phyloP scores from a whole-genome alignment of 2,888 invertebrate species.

The Pollenia griseotomentosa region DNA sequence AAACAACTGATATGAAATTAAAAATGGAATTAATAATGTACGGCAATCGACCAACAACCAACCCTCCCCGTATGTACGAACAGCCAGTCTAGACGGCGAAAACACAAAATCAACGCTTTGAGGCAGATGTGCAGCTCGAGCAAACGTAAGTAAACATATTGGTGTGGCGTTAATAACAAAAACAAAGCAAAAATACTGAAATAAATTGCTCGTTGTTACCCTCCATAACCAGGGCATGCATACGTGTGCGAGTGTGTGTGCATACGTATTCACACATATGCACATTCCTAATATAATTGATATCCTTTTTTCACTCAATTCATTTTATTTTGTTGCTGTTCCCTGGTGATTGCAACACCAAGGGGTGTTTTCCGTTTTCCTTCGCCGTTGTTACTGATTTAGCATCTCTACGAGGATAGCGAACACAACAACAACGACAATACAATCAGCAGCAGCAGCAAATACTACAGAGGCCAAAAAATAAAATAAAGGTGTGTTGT shows the following conservation, averaged over 20 bases:
- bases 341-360: constrained; percentile 8
- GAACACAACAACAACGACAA: constrained; percentile 7
- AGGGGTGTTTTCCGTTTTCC: constrained; percentile 62
- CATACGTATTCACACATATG: constrained; percentile 10
- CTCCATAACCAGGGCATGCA: constrained; percentile 54
- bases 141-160: constrained; percentile 47
- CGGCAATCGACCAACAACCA: constrained; percentile 28
- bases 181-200: constrained; percentile 4
- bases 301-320: constrained; percentile 70
- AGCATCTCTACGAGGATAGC: constrained; percentile 26
- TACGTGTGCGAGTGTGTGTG: not conserved
- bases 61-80: constrained; percentile 45
- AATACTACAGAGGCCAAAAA: not conserved
- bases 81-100: constrained; percentile 60
- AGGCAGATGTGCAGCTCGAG: constrained; percentile 69
- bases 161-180: constrained; percentile 54
- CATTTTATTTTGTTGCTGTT: constrained; percentile 19
- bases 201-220: constrained; percentile 47
- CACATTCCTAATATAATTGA: constrained; percentile 43
- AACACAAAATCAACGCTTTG: constrained; percentile 68
- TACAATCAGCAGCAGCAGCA: constrained; percentile 3
- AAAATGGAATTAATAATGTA: constrained; percentile 19
- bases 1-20: constrained; percentile 9
- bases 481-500: constrained; percentile 42
- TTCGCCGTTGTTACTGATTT: constrained; percentile 42